A percentile compares a stretch with the other conserved stretches of the same genome.
These are phyloP conservation scores for Scaptomyza reducta DNA, from an alignment of 2,888 invertebrate species.

Conservation along the genomic window DNA sequence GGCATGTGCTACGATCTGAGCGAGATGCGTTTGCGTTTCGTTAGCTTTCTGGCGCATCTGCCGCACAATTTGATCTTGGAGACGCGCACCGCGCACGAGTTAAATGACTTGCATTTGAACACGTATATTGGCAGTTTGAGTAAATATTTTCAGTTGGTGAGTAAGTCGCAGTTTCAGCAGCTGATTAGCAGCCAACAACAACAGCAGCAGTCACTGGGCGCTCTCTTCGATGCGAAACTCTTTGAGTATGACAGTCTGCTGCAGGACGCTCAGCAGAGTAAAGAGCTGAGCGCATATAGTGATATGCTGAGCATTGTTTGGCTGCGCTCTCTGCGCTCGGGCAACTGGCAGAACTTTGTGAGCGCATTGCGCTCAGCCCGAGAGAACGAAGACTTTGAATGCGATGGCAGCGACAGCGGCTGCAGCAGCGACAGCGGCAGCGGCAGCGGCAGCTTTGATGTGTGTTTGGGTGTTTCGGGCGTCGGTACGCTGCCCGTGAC, in stretches of 20 bases:
- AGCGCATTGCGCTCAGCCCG: constrained; percentile 25
- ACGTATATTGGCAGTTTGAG: constrained; percentile 19
- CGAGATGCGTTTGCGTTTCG: constrained; percentile 19
- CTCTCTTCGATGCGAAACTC: constrained; percentile 6
- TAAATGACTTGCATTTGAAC: constrained; percentile 30
- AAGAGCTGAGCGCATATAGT: constrained; percentile 9
- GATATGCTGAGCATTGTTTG: constrained; percentile 44
- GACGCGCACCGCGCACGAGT: background rate
- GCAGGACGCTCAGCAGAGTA: constrained; percentile 20
- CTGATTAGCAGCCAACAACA: background rate
- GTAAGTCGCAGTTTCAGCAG: constrained; percentile 1
- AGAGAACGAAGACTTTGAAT: background rate
- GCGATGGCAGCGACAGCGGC: background rate
- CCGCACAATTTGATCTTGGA: constrained; percentile 22
- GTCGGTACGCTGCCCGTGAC: constrained; percentile 24
- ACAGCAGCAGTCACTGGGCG: constrained; percentile 12
- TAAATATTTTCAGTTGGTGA: constrained; percentile 24
- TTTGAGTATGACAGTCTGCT: constrained; percentile 43
- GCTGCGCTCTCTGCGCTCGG: constrained; percentile 31
- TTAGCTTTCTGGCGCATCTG: constrained; percentile 29
- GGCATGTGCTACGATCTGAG: constrained; percentile 46
- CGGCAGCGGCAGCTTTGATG: constrained; percentile 19
- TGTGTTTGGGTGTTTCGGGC: constrained; percentile 54
- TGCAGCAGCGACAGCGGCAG: background rate
- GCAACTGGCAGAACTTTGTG: constrained; percentile 45